Evolutionary conservation across 2,113 vertebrate genomes (phyloP).

Genomic region (Bufo bufo): DNA sequence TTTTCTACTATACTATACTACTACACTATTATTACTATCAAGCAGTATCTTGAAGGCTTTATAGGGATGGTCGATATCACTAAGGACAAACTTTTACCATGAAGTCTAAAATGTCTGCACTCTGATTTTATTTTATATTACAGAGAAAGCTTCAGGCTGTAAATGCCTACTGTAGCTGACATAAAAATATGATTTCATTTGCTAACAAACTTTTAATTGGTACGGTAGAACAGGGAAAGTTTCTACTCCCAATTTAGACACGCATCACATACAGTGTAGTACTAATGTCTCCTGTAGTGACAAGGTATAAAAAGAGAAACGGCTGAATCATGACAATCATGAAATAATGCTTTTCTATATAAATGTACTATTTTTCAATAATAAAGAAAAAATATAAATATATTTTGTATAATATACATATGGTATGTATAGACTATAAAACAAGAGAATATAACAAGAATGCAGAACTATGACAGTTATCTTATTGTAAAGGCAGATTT

Average conservation of each 20-base stretch:
- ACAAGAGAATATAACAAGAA: background rate
- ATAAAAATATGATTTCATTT: constrained; percentile 8
- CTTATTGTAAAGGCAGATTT: background rate
- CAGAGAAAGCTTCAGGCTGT: background rate
- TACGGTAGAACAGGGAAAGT: background rate
- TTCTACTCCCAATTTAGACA: constrained; percentile 29
- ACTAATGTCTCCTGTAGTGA: background rate
- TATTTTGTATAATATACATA: background rate
- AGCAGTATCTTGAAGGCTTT: background rate
- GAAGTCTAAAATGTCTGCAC: background rate
- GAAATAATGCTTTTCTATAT: constrained; percentile 1
- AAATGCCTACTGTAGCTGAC: background rate
- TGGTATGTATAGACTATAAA: background rate
- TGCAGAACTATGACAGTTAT: background rate
- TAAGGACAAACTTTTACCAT: background rate
- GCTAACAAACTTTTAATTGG: constrained; percentile 38
- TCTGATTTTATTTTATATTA: constrained; percentile 19
- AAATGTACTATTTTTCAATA: constrained; percentile 14
- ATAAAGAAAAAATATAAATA: background rate
- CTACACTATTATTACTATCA: no score
- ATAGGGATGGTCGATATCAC: background rate
- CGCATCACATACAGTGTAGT: background rate
- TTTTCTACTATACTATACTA: no score
- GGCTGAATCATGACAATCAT: background rate
- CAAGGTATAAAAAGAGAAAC: constrained; percentile 3